These are phyloP conservation scores for Diplolepis rosae DNA, from an alignment of 2,888 invertebrate species.

Conservation along the genomic window DNA sequence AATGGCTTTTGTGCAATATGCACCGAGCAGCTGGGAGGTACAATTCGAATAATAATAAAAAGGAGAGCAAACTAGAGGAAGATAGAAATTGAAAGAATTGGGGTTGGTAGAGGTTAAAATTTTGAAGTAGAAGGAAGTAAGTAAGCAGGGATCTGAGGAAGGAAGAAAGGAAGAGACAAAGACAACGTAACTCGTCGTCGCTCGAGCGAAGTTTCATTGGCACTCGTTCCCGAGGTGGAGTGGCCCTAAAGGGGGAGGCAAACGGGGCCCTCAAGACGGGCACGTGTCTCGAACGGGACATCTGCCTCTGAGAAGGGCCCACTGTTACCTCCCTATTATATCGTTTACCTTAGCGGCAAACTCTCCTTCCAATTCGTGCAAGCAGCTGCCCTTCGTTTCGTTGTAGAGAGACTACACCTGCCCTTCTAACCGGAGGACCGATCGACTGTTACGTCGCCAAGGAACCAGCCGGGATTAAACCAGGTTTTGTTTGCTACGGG, in stretches of 20 bases:
- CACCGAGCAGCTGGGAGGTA: slow-evolving; percentile 26
- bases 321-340: slow-evolving; percentile 66
- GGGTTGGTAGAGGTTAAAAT: slow-evolving; percentile 34
- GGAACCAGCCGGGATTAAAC: slow-evolving; percentile 40
- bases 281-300: slow-evolving; percentile 63
- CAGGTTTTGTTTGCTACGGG: slow-evolving; percentile 22
- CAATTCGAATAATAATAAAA: slow-evolving; percentile 26
- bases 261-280: slow-evolving; percentile 50
- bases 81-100: slow-evolving; percentile 35
- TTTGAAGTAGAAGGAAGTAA: slow-evolving; percentile 21
- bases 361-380: slow-evolving; percentile 39
- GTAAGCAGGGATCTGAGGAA: slow-evolving; percentile 34
- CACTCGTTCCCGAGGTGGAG: slow-evolving; percentile 44
- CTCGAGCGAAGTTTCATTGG: slow-evolving; percentile 47
- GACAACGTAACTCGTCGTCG: slow-evolving; percentile 32
- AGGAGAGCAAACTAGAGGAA: background rate
- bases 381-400: slow-evolving; percentile 50
- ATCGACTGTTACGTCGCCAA: slow-evolving; percentile 42
- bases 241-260: slow-evolving; percentile 33
- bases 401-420: slow-evolving; percentile 46
- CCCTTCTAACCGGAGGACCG: slow-evolving; percentile 36
- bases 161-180: slow-evolving; percentile 36
- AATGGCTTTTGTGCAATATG: slow-evolving; percentile 27
- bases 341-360: slow-evolving; percentile 54
- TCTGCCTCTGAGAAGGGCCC: slow-evolving; percentile 65